Evolutionary conservation across 2,113 vertebrate genomes (phyloP), one percentile per base, ranked within the genome.

Genomic region (Falcunculus frontatus): DNA sequence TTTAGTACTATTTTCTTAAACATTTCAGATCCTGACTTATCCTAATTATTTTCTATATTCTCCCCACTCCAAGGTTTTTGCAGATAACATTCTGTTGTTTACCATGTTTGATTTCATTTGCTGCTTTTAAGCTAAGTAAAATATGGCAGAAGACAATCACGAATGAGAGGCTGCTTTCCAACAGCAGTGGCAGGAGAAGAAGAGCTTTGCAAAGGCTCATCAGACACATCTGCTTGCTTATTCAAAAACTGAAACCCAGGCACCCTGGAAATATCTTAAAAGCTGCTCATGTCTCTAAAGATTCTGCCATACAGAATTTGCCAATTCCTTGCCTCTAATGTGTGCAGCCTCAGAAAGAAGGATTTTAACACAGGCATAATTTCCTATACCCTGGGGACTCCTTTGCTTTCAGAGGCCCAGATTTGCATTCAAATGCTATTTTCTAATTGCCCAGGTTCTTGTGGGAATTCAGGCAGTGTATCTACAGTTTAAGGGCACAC

Each of bases 161-260:
- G 7, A 76, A 47, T 29, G 55, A 73, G 68, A 23, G 41, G 37
- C 63, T 83, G 75, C 88, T 90, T 83, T 83, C 90, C 70, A 90
- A 35, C 52, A 85, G 27, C 79, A 88, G 59, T 12, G 46, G 46
- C 77, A 81, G 44, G 57, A 90, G 37, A 57, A 81, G 50, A 62
- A 63, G 44, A 91, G 82, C 72, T 88, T 90, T 57, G 59, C 49
- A 55, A 88, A 88, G 74, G 70, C 90, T 12, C 17, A 69, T 64
- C 63, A 85, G 75, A 42, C 74, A 80, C 75, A 91, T 91, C 88
- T 95, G 90, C 88, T 92, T 92, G 47, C 29, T 93, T 63, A 65
- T 64, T 79, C 81, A 90, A 87, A 96, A 75, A 53, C 69, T 64
- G 83, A 85, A 95, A 64, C 41, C 13, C 41, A 85, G 82, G 47